A percentile compares a stretch with the other conserved stretches of the same genome.
Evolutionary conservation across 2,113 vertebrate genomes (phyloP).

Genomic region (Gnathonemus echidnorhynchus): DNA sequence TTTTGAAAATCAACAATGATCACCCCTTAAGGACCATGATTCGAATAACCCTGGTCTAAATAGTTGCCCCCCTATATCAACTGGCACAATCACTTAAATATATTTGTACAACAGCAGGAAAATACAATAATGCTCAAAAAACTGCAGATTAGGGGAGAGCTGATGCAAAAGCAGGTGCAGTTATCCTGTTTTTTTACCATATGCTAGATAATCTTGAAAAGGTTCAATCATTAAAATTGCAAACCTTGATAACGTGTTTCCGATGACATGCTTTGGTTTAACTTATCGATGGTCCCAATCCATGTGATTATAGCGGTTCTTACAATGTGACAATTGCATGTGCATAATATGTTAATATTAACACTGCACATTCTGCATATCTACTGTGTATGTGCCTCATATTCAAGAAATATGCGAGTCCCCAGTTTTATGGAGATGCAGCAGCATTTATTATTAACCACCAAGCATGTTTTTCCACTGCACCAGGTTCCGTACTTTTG

Average conservation of each 20-base stretch:
- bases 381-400: background rate
- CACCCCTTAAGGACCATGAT: background rate
- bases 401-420: background rate
- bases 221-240: background rate
- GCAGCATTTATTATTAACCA: background rate
- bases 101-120: background rate
- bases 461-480: background rate
- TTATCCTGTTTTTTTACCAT: background rate
- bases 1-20: background rate
- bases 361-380: background rate
- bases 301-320: background rate
- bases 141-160: background rate
- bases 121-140: background rate
- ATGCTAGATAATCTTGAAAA: background rate
- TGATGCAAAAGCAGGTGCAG: background rate
- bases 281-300: background rate
- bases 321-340: background rate
- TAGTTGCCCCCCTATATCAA: background rate
- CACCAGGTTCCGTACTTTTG: no score
- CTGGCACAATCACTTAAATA: background rate
- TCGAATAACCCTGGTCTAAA: background rate
- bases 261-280: background rate
- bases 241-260: background rate
- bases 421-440: background rate
- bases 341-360: background rate